Percentiles rank a stretch among this genome's conserved stretches.
Evolutionary conservation across 2,113 vertebrate species (phyloP).

Genomic region (Perca flavescens): DNA sequence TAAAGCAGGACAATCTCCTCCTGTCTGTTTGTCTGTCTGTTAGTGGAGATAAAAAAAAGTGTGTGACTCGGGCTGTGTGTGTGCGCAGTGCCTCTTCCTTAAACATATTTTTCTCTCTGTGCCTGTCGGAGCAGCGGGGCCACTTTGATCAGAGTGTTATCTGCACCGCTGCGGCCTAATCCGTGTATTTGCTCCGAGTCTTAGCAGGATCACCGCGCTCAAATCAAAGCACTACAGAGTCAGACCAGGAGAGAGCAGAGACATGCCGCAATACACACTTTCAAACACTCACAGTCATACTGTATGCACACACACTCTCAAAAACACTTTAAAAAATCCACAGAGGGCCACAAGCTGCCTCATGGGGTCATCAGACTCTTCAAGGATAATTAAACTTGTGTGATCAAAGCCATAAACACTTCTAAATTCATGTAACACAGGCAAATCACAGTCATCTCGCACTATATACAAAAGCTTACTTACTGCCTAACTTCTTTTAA

Average conservation of each 20-base stretch:
- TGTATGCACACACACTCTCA: conserved; percentile 52
- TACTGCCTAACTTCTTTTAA: conserved; percentile 19
- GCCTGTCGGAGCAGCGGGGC: conserved; percentile 78
- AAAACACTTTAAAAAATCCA: conserved; percentile 27
- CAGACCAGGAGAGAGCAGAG: conserved; percentile 74
- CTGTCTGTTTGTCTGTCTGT: conserved; percentile 58
- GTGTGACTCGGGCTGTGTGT: conserved; percentile 66
- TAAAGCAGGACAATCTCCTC: conserved; percentile 77
- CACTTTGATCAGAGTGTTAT: conserved; percentile 87
- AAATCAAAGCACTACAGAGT: conserved; percentile 84
- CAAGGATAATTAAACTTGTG: conserved; percentile 2
- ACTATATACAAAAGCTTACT: conserved; percentile 19
- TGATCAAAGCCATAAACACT: conserved; percentile 40
- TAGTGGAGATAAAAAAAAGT: conserved; percentile 77
- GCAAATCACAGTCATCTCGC: not conserved
- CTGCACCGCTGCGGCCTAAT: conserved; percentile 84
- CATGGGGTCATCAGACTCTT: conserved; percentile 25
- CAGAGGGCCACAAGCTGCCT: not conserved
- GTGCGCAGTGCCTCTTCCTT: conserved; percentile 73
- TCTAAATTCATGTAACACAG: conserved; percentile 10
- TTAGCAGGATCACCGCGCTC: conserved; percentile 84
- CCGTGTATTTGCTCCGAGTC: conserved; percentile 85
- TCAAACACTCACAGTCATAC: conserved; percentile 48
- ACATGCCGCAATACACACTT: conserved; percentile 76
- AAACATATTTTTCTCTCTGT: conserved; percentile 81